phyloP scores from a whole-genome alignment of 2,888 invertebrate genomes.

The Conops quadrifasciatus region DNA sequence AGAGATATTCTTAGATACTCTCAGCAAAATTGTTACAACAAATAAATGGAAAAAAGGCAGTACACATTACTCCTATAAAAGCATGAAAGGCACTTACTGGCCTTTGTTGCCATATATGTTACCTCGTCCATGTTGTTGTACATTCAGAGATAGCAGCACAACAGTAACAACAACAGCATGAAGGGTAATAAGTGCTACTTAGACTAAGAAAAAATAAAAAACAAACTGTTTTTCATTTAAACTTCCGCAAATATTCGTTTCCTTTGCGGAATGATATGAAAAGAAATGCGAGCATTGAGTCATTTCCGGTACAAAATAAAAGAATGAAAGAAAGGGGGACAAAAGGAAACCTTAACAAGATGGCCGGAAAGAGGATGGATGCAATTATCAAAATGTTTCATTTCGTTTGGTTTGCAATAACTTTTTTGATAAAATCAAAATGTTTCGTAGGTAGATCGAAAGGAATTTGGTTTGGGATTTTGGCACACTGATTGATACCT shows the following conservation, averaged over 20 bases:
- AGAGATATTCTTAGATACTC: too few species aligned
- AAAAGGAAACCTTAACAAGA: neutral
- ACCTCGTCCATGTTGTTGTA: neutral
- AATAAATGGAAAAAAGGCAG: too few species aligned
- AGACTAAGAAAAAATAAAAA: too few species aligned
- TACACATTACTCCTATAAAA: too few species aligned
- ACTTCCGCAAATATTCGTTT: constrained; percentile 13
- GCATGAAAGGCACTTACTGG: constrained; percentile 12
- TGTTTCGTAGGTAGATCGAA: too few species aligned
- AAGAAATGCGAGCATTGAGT: constrained; percentile 15
- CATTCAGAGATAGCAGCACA: neutral
- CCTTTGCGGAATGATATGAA: neutral
- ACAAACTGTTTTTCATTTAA: constrained; percentile 14
- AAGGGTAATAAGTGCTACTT: neutral
- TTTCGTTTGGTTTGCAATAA: neutral
- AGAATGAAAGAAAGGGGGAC: neutral
- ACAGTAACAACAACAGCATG: neutral
- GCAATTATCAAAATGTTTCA: constrained; percentile 8
- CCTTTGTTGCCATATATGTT: constrained; percentile 14
- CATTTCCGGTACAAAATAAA: constrained; percentile 12
- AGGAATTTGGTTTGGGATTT: too few species aligned
- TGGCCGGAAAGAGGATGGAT: constrained; percentile 7
- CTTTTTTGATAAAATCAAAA: too few species aligned
- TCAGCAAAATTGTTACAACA: too few species aligned
- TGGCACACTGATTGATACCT: too few species aligned